Conservation (phyloP, 2,113 vertebrate genomes). For the Rhabdomys dilectus region DNA sequence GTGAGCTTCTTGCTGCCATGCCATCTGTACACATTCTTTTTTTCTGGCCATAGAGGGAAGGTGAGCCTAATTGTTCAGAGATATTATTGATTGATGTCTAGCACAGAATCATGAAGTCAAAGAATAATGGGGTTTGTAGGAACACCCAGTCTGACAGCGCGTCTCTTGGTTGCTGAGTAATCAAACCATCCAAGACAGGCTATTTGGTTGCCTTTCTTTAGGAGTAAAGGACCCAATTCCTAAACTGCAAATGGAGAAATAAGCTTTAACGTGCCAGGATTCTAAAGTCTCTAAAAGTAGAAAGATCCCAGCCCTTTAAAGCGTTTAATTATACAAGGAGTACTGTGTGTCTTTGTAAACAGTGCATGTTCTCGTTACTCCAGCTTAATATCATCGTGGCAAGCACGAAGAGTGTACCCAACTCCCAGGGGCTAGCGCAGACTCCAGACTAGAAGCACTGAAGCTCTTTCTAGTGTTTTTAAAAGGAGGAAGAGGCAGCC, state of each 20-base stretch:
- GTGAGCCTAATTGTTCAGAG: background rate
- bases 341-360: background rate
- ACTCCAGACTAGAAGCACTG: background rate
- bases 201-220: constrained; percentile 60
- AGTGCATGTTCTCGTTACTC: background rate
- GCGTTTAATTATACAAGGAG: background rate
- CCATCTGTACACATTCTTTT: background rate
- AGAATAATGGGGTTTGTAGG: constrained; percentile 35
- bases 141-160: background rate
- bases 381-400: background rate
- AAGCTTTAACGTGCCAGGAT: constrained; percentile 6
- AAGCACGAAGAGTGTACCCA: background rate
- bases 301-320: background rate
- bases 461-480: constrained; percentile 32
- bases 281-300: background rate
- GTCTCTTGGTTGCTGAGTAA: constrained; percentile 50
- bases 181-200: constrained; percentile 29
- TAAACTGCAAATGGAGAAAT: constrained; percentile 48
- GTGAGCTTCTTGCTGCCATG: background rate
- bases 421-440: background rate
- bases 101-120: constrained; percentile 55
- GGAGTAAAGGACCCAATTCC: constrained; percentile 26
- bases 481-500: background rate
- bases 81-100: constrained; percentile 46
- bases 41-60: background rate